Evolutionary conservation across 2,888 invertebrate genomes (phyloP), one percentile per base, ranked within the genome.

Genomic region (Colletes collaris): DNA sequence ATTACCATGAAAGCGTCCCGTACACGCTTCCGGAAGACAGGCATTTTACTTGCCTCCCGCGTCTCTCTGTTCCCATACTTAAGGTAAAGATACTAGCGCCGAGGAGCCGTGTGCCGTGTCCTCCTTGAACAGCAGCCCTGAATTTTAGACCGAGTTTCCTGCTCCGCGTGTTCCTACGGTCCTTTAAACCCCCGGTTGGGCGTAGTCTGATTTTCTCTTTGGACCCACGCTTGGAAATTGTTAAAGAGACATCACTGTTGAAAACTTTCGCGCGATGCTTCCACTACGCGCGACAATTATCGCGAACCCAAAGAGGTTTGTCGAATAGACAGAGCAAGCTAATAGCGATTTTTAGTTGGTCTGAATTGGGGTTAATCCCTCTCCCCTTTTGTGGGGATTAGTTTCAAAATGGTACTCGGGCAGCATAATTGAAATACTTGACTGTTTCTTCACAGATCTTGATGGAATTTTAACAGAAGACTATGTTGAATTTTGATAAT

Each of bases 1-100:
- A 91, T 91, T 90, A 89, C 87, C 88, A 83, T 86, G 89, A 88
- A 89, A 87, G 87, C 85, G 87, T 87, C 86, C 83, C 86, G 86
- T 80, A 81, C 83, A 86, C 84, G 84, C 84, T 89, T 86, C 86
- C 85, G 84, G 81, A 83, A 84, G 83, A 80, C 78, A 83, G 81
- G 85, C 86, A 87, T 87, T 88, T 89, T 88, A 76, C 82, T 84
- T 71, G 81, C 83, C 74, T 72, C 81, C 63, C 66, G 55, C 70
- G 58, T 56, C 60, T 44, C 76, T 49, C 37, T 52, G 63, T 64
- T 71, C 74, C 59, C 73, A 63, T 73, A 79, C 80, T 81, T 67
- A 71, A 81, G 81, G 67, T 68, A 81, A 81, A 79, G 81, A 71
- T 75, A 81, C 79, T 79, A 79, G 71, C 55, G 64, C 58, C 66